Evolutionary conservation across 2,888 invertebrate species (phyloP).

Genomic region (Oeneis ivallda): DNA sequence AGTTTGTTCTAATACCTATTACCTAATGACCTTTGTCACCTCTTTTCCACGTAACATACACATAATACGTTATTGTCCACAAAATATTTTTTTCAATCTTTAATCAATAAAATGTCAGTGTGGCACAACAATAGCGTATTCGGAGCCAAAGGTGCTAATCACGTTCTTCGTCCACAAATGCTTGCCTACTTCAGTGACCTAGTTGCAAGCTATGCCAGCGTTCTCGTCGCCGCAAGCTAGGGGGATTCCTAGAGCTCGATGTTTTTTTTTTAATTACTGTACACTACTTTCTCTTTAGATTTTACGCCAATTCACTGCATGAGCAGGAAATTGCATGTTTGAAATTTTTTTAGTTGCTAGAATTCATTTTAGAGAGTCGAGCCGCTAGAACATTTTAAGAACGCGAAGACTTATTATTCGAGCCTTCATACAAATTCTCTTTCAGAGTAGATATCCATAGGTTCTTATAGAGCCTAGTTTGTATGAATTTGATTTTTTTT

Average conservation of each 20-base stretch:
- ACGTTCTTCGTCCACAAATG: constrained; percentile 26
- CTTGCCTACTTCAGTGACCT: constrained; percentile 44
- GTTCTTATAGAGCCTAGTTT: too few species aligned
- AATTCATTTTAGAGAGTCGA: background rate
- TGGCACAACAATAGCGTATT: constrained; percentile 18
- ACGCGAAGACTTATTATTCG: background rate
- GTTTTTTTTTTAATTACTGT: constrained; percentile 40
- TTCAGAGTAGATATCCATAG: too few species aligned
- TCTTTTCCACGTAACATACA: background rate
- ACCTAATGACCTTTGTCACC: too few species aligned
- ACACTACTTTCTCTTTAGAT: constrained; percentile 28
- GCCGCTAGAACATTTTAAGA: background rate
- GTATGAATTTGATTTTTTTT: background rate
- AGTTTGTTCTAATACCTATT: too few species aligned
- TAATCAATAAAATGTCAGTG: constrained; percentile 9
- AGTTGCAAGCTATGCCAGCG: constrained; percentile 48
- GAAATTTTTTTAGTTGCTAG: background rate
- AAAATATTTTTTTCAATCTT: too few species aligned
- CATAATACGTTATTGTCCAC: background rate
- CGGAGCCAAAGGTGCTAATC: constrained; percentile 34
- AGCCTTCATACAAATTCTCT: background rate
- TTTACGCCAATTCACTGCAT: constrained; percentile 22
- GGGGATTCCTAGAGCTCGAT: constrained; percentile 42
- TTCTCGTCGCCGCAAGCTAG: constrained; percentile 43
- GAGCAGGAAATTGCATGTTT: constrained; percentile 7